A percentile compares a stretch with the other conserved stretches of the same genome.
Conservation (phyloP, 2,113 vertebrate species). For the Ciconia maguari region DNA sequence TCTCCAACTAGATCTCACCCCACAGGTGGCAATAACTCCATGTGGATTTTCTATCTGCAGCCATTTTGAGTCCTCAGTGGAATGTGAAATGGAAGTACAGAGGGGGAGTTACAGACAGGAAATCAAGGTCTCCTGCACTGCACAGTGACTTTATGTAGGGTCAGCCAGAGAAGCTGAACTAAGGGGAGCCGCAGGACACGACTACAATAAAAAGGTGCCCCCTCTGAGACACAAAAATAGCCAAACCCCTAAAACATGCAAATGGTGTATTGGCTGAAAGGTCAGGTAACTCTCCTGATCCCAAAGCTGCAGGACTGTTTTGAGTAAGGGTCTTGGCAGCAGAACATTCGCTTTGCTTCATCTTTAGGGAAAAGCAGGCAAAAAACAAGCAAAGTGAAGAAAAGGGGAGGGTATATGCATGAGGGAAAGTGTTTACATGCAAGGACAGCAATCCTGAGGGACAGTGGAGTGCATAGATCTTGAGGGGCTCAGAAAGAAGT, state of each 20-base stretch:
- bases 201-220: background rate
- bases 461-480: background rate
- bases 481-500: background rate
- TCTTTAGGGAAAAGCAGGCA: background rate
- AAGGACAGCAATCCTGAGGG: background rate
- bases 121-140: background rate
- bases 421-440: background rate
- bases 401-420: background rate
- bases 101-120: background rate
- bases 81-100: constrained; percentile 39
- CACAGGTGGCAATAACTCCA: background rate
- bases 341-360: background rate
- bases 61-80: constrained; percentile 43
- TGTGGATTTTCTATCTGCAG: constrained; percentile 16
- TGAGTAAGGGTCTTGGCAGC: background rate
- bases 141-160: rapidly evolving
- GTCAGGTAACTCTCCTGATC: background rate
- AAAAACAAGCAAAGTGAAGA: background rate
- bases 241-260: background rate
- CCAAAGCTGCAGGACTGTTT: background rate
- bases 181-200: background rate
- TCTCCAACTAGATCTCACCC: background rate
- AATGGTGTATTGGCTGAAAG: background rate
- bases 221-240: background rate
- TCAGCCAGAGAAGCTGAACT: background rate